phyloP scores from a whole-genome alignment of 1,140 invertebrate species.

The Papilio aristodemus region DNA sequence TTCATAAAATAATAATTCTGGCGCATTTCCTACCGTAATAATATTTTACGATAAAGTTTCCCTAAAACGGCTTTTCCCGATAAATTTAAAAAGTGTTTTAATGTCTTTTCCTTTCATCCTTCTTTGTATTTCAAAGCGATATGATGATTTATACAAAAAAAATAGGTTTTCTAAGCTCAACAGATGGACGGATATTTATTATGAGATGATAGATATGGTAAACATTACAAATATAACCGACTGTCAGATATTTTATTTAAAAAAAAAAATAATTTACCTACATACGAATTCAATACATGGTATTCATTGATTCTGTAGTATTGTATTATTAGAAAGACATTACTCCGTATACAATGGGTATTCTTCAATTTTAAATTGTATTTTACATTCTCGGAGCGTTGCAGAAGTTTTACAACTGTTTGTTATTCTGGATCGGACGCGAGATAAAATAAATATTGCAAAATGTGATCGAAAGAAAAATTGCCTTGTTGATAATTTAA shows the following conservation, averaged over 20 bases:
- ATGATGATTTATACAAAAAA: not conserved
- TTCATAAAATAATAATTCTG: conserved; percentile 18
- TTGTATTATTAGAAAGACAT: conserved; percentile 11
- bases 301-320: not conserved
- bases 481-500: conserved; percentile 5
- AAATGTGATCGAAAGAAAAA: conserved; percentile 8
- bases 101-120: not conserved
- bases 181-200: too few relatives aligned
- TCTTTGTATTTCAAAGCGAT: not conserved
- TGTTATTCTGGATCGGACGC: conserved; percentile 19
- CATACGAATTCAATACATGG: not conserved
- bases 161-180: too few relatives aligned
- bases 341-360: not conserved
- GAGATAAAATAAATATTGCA: conserved; percentile 23
- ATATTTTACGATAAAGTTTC: not conserved
- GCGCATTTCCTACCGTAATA: conserved; percentile 5
- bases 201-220: too few relatives aligned
- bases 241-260: not conserved
- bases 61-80: not conserved
- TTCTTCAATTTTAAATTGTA: conserved; percentile 20
- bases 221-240: too few relatives aligned
- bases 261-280: not conserved
- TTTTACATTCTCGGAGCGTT: conserved; percentile 6
- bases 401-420: conserved; percentile 5
- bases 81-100: conserved; percentile 5